A percentile compares a stretch with the other conserved stretches of the same genome.
Evolutionary conservation across 2,113 vertebrate genomes (phyloP).

Genomic region (Probosciger aterrimus): DNA sequence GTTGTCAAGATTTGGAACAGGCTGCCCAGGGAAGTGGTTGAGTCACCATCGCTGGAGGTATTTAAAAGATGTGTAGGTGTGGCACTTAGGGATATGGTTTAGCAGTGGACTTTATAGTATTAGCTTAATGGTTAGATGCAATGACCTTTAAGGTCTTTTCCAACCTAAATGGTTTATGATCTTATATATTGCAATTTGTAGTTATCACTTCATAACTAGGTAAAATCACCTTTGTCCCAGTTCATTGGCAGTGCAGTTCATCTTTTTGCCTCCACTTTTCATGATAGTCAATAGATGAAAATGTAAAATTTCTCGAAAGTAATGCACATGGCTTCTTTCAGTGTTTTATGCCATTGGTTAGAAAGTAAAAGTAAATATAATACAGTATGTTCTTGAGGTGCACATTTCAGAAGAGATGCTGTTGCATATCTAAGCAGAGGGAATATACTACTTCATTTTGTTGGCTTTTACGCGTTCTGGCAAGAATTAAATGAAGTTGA

Average conservation of each 20-base stretch:
- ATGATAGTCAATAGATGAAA: background rate
- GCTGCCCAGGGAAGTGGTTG: background rate
- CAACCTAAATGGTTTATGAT: background rate
- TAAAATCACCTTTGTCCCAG: background rate
- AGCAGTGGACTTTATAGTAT: background rate
- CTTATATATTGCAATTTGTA: background rate
- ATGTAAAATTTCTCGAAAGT: background rate
- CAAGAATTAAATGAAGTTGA: constrained; percentile 11
- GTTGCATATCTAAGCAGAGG: background rate
- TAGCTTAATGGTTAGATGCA: rapidly evolving
- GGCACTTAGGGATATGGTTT: background rate
- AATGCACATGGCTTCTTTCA: background rate
- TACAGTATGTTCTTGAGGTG: background rate
- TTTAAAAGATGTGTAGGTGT: rapidly evolving
- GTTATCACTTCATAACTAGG: background rate
- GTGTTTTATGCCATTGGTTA: background rate
- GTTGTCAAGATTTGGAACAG: background rate
- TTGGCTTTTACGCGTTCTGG: background rate
- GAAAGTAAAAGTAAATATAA: background rate
- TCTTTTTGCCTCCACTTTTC: background rate
- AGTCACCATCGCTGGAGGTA: background rate
- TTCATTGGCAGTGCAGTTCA: background rate
- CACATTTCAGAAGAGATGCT: background rate
- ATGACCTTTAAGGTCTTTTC: background rate
- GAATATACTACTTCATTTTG: background rate